These are phyloP conservation scores for Cyanoliseus patagonus DNA, from an alignment of 2,113 vertebrate genomes.

Conservation along the genomic window DNA sequence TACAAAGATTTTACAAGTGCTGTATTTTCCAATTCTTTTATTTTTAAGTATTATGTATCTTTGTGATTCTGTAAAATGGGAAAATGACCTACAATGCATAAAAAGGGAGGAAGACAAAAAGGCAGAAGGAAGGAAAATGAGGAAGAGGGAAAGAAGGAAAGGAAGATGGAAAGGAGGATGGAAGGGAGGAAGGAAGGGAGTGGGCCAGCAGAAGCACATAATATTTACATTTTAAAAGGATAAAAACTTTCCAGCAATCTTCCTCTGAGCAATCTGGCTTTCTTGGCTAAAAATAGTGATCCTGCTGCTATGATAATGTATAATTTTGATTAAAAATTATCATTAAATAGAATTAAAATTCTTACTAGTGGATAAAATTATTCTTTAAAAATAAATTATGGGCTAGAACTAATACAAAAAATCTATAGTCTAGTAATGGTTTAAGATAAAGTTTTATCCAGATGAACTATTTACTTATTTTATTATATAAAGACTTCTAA, in stretches of 20 bases:
- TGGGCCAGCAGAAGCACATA: not conserved
- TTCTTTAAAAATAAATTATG: constrained; percentile 8
- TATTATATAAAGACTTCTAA: not conserved
- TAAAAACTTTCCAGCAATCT: constrained; percentile 2
- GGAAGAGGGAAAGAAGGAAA: not conserved
- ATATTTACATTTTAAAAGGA: constrained; percentile 19
- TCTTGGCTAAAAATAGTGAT: constrained; percentile 60
- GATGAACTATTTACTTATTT: not conserved
- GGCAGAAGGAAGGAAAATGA: not conserved
- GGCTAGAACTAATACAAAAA: not conserved
- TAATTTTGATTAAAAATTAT: constrained; percentile 52
- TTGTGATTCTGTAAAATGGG: not conserved
- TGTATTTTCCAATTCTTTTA: not conserved
- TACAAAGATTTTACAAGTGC: not conserved
- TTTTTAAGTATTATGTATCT: not conserved
- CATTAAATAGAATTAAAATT: constrained; percentile 50
- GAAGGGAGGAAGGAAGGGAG: not conserved
- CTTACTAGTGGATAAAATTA: constrained; percentile 28
- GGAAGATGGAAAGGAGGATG: not conserved
- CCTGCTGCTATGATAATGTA: constrained; percentile 55
- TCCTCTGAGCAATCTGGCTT: constrained; percentile 49
- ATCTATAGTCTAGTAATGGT: not conserved
- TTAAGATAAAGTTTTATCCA: not conserved
- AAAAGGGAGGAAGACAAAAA: not conserved
- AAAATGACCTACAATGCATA: not conserved